phyloP scores from a whole-genome alignment of 1,140 invertebrate species.

The Nebria ingens region DNA sequence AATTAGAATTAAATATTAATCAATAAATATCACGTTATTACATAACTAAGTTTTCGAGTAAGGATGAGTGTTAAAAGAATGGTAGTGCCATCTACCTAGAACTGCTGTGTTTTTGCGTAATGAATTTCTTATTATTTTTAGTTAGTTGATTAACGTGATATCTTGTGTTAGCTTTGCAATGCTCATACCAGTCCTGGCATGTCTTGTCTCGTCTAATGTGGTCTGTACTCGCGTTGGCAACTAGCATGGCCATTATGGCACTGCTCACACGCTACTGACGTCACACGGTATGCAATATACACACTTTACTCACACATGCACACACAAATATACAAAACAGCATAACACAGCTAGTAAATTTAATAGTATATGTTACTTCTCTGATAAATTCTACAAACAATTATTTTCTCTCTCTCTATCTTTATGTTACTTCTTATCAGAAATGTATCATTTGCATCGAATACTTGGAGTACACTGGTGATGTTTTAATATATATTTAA shows the following conservation, averaged over 20 bases:
- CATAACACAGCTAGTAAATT: constrained; percentile 10
- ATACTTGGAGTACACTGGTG: too few species aligned
- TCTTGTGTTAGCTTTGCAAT: constrained; percentile 8
- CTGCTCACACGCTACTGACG: constrained; percentile 32
- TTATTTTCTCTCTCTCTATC: too few species aligned
- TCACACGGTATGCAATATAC: constrained; percentile 30
- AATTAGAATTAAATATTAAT: too few species aligned
- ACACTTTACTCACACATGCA: constrained; percentile 12
- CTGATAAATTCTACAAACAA: too few species aligned
- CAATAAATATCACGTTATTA: too few species aligned
- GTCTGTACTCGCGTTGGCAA: constrained; percentile 33
- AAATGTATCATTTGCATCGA: too few species aligned
- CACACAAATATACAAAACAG: constrained; percentile 15
- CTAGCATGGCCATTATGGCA: constrained; percentile 36
- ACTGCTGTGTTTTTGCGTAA: too few species aligned
- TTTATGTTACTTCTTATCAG: too few species aligned
- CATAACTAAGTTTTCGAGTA: too few species aligned
- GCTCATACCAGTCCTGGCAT: constrained; percentile 27
- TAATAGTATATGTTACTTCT: too few species aligned
- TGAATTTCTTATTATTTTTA: background rate
- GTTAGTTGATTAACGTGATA: constrained; percentile 4
- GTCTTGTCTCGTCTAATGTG: constrained; percentile 30
- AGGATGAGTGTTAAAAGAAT: background rate
- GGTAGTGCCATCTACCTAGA: background rate
- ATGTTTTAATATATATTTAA: too few species aligned